These are phyloP conservation scores for Mya arenaria DNA, from an alignment of 1,140 invertebrate genomes.

Conservation along the genomic window DNA sequence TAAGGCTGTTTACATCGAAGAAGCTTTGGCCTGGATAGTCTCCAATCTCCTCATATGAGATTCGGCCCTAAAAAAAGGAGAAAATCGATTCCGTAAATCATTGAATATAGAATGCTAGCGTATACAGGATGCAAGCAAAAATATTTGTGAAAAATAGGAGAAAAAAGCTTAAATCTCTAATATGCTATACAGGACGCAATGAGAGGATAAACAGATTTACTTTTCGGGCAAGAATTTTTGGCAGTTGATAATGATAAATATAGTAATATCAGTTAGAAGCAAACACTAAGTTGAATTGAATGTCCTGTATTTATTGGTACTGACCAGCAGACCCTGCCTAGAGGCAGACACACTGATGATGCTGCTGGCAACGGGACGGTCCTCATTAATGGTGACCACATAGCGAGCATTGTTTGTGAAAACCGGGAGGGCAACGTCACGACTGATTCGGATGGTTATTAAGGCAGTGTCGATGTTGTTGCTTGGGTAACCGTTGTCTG, in stretches of 20 bases:
- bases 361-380: conserved; percentile 32
- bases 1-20: conserved; percentile 60
- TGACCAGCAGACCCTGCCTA: conserved; percentile 49
- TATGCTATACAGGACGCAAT: too few relatives aligned
- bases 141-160: too few relatives aligned
- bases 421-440: conserved; percentile 51
- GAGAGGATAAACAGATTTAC: too few relatives aligned
- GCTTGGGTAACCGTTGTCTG: conserved; percentile 64
- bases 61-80: conserved; percentile 39
- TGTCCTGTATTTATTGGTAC: not conserved
- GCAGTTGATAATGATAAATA: not conserved
- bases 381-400: conserved; percentile 56
- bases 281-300: not conserved
- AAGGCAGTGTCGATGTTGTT: conserved; percentile 33
- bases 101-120: too few relatives aligned
- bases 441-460: conserved; percentile 35
- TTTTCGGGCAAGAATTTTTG: too few relatives aligned
- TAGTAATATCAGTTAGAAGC: not conserved
- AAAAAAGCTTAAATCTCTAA: too few relatives aligned
- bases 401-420: conserved; percentile 61
- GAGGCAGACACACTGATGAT: conserved; percentile 59
- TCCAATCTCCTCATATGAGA: conserved; percentile 61
- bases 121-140: too few relatives aligned
- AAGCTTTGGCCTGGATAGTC: conserved; percentile 67
- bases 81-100: too few relatives aligned